Conservation (phyloP, 2,888 invertebrate genomes). For the Apotomis capreana region DNA sequence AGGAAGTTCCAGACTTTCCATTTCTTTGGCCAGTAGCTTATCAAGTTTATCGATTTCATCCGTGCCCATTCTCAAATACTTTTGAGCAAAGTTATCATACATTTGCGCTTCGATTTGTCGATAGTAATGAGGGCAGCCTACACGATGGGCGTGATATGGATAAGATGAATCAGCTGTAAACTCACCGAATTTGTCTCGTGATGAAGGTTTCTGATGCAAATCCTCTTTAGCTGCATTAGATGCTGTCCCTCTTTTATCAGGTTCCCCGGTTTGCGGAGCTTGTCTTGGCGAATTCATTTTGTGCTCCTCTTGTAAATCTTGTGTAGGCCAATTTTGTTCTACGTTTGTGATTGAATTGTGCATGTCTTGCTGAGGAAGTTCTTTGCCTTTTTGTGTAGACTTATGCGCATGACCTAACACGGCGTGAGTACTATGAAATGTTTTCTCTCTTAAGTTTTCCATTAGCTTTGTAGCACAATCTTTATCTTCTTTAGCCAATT, state of each 20-base stretch:
- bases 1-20: constrained; percentile 32
- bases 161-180: neutral
- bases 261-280: constrained; percentile 12
- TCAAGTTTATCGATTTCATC: constrained; percentile 47
- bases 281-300: neutral
- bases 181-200: neutral
- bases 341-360: no score
- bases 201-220: neutral
- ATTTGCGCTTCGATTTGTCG: neutral
- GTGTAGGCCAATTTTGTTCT: neutral
- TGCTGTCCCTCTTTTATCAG: constrained; percentile 1
- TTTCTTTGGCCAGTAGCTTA: constrained; percentile 45
- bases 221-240: constrained; percentile 3
- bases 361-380: neutral
- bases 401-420: constrained; percentile 53
- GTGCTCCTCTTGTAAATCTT: neutral
- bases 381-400: constrained; percentile 61
- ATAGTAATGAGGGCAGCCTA: neutral
- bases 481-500: neutral
- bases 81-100: constrained; percentile 46
- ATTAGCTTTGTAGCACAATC: neutral
- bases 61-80: constrained; percentile 44
- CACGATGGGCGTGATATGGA: neutral
- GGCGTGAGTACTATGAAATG: constrained; percentile 49
- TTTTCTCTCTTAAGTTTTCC: constrained; percentile 20